Percentiles rank a stretch among this genome's conserved stretches.
These are phyloP conservation scores for Drosophila melanica DNA, from an alignment of 1,140 invertebrate species.

Conservation along the genomic window DNA sequence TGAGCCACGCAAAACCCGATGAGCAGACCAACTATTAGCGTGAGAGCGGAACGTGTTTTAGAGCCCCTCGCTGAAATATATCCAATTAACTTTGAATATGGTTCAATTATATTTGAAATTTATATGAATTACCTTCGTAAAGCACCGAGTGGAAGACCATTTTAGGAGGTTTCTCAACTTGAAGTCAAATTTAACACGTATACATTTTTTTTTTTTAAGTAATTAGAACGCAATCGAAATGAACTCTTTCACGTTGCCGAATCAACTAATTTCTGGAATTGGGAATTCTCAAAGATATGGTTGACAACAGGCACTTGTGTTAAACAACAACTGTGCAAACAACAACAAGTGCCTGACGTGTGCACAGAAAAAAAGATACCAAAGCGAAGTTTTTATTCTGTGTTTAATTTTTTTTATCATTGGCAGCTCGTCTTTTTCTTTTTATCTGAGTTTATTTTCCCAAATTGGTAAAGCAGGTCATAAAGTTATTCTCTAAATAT, in stretches of 20 bases:
- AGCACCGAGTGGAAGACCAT: background rate
- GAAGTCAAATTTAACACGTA: background rate
- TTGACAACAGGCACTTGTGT: background rate
- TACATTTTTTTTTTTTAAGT: too few species aligned
- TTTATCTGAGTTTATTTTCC: too few species aligned
- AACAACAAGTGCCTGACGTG: background rate
- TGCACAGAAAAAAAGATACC: background rate
- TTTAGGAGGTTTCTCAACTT: background rate
- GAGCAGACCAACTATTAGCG: constrained; percentile 89
- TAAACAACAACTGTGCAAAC: constrained; percentile 9
- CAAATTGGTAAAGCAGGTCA: too few species aligned
- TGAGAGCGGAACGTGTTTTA: constrained; percentile 87
- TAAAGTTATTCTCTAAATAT: too few species aligned
- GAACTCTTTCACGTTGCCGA: background rate
- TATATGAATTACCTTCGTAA: background rate
- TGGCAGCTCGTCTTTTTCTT: background rate
- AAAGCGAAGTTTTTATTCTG: background rate
- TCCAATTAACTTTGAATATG: too few species aligned
- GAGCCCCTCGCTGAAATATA: background rate
- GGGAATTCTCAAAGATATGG: background rate
- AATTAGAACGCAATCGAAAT: background rate
- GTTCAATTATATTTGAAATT: background rate
- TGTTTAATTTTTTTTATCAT: background rate
- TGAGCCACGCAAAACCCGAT: constrained; percentile 18
- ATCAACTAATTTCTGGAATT: background rate